Conservation (phyloP, 2,797 vertebrate species). For the Mormyrus hasselquistii region DNA sequence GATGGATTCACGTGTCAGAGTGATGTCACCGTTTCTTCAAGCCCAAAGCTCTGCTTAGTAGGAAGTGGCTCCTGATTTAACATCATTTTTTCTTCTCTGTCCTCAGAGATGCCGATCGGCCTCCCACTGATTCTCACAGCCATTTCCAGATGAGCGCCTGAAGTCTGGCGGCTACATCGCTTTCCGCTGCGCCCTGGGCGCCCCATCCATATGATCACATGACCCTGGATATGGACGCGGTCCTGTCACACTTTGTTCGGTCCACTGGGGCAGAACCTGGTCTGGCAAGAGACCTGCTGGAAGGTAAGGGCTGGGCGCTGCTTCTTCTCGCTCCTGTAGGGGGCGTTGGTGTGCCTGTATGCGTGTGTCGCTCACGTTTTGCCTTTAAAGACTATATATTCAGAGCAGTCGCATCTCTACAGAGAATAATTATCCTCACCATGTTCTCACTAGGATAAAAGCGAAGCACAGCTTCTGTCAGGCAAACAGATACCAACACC, state of each 20-base stretch:
- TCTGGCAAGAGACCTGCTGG: conserved; percentile 99
- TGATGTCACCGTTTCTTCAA: background rate
- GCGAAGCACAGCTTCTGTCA: background rate
- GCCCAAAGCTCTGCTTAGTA: conserved; percentile 29
- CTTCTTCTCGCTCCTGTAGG: background rate
- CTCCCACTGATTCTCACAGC: conserved; percentile 14
- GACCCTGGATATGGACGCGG: conserved; percentile 99
- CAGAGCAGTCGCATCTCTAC: background rate
- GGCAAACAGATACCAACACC: background rate
- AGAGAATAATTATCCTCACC: background rate
- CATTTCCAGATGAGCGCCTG: conserved; percentile 79
- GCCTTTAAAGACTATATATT: background rate
- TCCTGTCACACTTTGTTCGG: conserved; percentile 99
- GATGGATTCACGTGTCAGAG: background rate
- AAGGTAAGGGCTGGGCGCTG: conserved; percentile 72
- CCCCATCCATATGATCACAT: conserved; percentile 90
- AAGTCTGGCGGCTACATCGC: conserved; percentile 75
- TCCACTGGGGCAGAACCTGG: conserved; percentile 99
- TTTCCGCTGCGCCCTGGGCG: conserved; percentile 81
- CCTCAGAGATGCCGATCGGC: background rate
- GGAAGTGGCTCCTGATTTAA: conserved; percentile 32
- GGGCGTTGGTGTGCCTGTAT: background rate
- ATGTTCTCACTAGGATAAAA: background rate
- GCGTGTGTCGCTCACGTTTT: background rate
- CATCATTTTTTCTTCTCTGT: background rate